Conservation (phyloP, 1,140 invertebrate genomes). For the Diabrotica virgifera region DNA sequence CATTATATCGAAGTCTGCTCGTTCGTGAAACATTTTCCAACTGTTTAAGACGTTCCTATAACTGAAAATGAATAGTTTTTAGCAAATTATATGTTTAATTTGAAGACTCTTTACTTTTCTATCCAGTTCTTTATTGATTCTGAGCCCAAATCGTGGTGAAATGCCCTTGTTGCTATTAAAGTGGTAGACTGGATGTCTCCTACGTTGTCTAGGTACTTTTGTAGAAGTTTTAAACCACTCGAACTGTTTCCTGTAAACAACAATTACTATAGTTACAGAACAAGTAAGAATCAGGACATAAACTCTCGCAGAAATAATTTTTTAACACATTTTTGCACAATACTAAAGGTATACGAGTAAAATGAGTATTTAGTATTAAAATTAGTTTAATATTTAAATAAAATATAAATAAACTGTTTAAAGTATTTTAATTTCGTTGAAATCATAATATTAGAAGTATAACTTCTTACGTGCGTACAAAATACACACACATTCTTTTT, state of each 20-base stretch:
- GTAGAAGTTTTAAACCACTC: constrained; percentile 77
- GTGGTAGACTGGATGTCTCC: constrained; percentile 91
- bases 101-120: constrained; percentile 22
- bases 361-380: too few relatives aligned
- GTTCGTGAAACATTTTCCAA: constrained; percentile 78
- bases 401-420: too few relatives aligned
- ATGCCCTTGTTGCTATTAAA: constrained; percentile 73
- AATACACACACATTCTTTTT: too few relatives aligned
- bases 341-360: too few relatives aligned
- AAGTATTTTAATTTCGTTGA: too few relatives aligned
- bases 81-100: too few relatives aligned
- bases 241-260: constrained; percentile 59
- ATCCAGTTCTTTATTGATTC: constrained; percentile 40
- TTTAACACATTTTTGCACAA: too few relatives aligned
- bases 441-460: too few relatives aligned
- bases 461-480: too few relatives aligned
- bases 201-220: constrained; percentile 85
- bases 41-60: constrained; percentile 73
- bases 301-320: too few relatives aligned
- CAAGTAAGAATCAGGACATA: too few relatives aligned
- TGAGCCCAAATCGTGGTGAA: constrained; percentile 57
- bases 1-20: constrained; percentile 71
- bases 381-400: too few relatives aligned
- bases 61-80: constrained; percentile 46
- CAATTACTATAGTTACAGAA: constrained; percentile 18